Base-by-base conservation (phyloP, 2,888 invertebrate species). In the Bombylius discolor region DNA sequence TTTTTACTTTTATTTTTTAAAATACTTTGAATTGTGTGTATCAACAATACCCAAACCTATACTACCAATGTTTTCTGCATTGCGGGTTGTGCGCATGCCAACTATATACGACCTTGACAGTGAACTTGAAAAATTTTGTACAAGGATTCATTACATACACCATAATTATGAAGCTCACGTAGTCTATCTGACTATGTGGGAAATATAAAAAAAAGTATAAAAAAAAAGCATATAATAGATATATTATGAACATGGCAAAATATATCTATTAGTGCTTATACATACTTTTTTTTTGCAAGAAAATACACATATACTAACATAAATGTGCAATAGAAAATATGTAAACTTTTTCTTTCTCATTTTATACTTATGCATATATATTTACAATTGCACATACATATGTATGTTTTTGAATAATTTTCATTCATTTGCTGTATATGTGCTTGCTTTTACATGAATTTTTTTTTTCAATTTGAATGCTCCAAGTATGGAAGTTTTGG, bases 91-190 rank as follows among this genome's bases (percentile, higher is more conserved):
- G 80, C 79, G 80, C 78, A 75, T 79, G 79, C 77, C 78, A 75
- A 79, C 77, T 78, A 78, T 79, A 76, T 78, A 79, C 81, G 82
- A 82, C 85, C 85, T 85, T 85, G 85, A 83, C 84, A 85, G 81
- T 85, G 85, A 85, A 84, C 84, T 84, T 84, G 84, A 81, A 82
- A 23, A 81, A 36, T 55, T 42, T 42, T 42, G 5, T 11, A 42
- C 55, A 55, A 55, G 55, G 55, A 55, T 55, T 55, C 39, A 5
- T 42, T 11, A 5, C 5, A 4, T 42, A 8, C 34, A 36, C 5
- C 8, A 36, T 7, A 36, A 3, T 7, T 3, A 7, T 36, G 5
- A 7, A 7, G 5, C 5, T 36, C 5, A 7, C 8, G 34, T 36
- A 36, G 5, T 4, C 7, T 36, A 36, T 7, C 8, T 7, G 23